Evolutionary conservation across 2,888 invertebrate genomes (phyloP).

Genomic region (Trichopria drosophilae): DNA sequence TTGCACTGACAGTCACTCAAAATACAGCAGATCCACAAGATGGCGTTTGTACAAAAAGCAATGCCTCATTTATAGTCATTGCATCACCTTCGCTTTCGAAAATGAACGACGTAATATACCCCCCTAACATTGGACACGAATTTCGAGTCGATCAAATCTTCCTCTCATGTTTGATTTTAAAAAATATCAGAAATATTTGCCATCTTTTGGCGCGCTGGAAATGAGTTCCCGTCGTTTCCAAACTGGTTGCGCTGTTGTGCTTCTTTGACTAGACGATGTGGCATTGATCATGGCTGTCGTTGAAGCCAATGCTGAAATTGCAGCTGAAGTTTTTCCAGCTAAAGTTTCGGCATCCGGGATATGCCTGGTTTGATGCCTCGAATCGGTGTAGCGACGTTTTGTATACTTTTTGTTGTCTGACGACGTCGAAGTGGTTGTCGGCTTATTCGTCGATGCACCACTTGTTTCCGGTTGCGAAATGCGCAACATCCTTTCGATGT

Average conservation of each 20-base stretch:
- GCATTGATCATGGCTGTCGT: slow-evolving; percentile 11
- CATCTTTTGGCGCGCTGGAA: slow-evolving; percentile 69
- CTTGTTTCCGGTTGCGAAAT: slow-evolving; percentile 58
- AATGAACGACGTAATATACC: no score
- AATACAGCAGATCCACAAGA: no score
- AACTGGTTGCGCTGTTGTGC: slow-evolving; percentile 59
- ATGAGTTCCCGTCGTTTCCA: slow-evolving; percentile 83
- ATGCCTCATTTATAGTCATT: no score
- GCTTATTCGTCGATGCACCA: slow-evolving; percentile 2
- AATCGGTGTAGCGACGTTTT: slow-evolving; percentile 65
- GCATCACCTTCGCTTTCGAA: no score
- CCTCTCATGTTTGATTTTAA: no score
- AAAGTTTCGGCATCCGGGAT: slow-evolving; percentile 63
- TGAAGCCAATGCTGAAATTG: slow-evolving; percentile 39
- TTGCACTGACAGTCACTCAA: no score
- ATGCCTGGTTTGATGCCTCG: slow-evolving; percentile 65
- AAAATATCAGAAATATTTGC: slow-evolving; percentile 49
- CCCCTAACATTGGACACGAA: no score
- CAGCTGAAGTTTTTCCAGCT: slow-evolving; percentile 47
- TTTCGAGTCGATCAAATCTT: no score
- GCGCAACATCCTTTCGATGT: slow-evolving; percentile 66
- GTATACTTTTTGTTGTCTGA: slow-evolving; percentile 66
- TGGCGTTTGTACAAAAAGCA: no score
- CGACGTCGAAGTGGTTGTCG: slow-evolving; percentile 45
- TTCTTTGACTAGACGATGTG: slow-evolving; percentile 1